Evolutionary conservation across 2,888 invertebrate genomes (phyloP), one percentile per base, ranked within the genome.

Genomic region (Acanthococcus lagerstroemiae): DNA sequence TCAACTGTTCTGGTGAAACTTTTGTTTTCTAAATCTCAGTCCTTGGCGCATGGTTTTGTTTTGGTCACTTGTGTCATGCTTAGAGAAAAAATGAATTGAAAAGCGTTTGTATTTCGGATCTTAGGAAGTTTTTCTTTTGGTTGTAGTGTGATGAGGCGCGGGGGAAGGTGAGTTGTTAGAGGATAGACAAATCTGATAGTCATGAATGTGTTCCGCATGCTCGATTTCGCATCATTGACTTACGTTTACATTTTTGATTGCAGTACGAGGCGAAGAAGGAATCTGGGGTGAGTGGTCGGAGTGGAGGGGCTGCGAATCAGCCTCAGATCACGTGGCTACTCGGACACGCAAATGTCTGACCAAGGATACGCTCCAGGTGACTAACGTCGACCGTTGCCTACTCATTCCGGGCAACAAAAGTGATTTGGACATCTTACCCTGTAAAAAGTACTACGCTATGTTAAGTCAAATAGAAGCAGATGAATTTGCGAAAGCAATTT

Each of bases 201-300:
- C 12, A 12, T 37, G 12, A 12, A 12, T 37, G 9, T 37, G 9
- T 37, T 12, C 9, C 12, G 12, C 44, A 37, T 12, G 9, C 44
- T 12, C 9, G 9, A 37, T 37, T 9, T 37, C 12, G 44, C 9
- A 37, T 37, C n/a, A 37, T n/a, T n/a, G n/a, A n/a, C n/a, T n/a
- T 30, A n/a, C 5, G 5, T 9, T 46, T 9, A 15, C 6, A n/a
- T n/a, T n/a, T n/a, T n/a, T n/a, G n/a, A 12, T 68, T 68, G 12
- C 67, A 71, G 72, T 72, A 30, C 69, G 69, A 21, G 69, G 70
- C 4, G 71, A 72, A 26, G 70, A 71, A 56, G 71, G 72, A 44
- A 57, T 69, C n/a, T 72, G 72, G 72, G 70, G 72, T 1, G 68
- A 69, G 55, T 72, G 72, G 72, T 72, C 72, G 6, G 70, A 70